A percentile compares a stretch with the other conserved stretches of the same genome.
Evolutionary conservation across 35 echinoderm and acorn worm genomes (phyloP).

Genomic region (Apostichopus parvimensis): DNA sequence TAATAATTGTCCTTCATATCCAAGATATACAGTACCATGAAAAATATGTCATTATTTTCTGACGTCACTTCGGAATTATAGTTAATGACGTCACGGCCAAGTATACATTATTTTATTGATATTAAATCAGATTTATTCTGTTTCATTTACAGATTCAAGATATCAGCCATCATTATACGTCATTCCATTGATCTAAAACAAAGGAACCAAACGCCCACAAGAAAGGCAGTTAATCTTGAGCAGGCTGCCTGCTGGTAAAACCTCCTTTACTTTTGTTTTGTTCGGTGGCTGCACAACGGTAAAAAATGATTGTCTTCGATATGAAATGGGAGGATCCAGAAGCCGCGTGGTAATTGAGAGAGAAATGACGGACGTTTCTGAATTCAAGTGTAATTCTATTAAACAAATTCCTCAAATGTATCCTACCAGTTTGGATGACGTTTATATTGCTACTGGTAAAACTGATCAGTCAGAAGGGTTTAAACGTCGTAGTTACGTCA

Average conservation of each 20-base stretch:
- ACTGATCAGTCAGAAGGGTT: background rate
- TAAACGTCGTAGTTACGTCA: background rate
- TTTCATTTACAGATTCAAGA: background rate
- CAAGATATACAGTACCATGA: too few species aligned
- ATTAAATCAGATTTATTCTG: too few species aligned
- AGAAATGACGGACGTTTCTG: constrained; percentile 41
- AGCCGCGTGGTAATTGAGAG: background rate
- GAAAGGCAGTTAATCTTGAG: too few species aligned
- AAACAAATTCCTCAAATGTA: background rate
- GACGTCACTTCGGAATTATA: too few species aligned
- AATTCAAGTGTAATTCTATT: background rate
- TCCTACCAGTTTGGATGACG: constrained; percentile 4
- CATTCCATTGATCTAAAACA: too few species aligned
- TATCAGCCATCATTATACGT: background rate
- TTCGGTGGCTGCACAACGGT: background rate
- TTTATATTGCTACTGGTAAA: background rate
- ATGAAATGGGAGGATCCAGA: constrained; percentile 16
- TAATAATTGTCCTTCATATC: too few species aligned
- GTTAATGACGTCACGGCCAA: too few species aligned
- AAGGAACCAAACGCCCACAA: too few species aligned
- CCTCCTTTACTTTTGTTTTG: background rate
- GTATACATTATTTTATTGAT: too few species aligned
- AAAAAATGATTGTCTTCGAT: constrained; percentile 8
- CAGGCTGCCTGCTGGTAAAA: background rate
- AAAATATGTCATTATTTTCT: too few species aligned